Evolutionary conservation across 2,797 vertebrate species (phyloP).

Genomic region (Capromys pilorides): DNA sequence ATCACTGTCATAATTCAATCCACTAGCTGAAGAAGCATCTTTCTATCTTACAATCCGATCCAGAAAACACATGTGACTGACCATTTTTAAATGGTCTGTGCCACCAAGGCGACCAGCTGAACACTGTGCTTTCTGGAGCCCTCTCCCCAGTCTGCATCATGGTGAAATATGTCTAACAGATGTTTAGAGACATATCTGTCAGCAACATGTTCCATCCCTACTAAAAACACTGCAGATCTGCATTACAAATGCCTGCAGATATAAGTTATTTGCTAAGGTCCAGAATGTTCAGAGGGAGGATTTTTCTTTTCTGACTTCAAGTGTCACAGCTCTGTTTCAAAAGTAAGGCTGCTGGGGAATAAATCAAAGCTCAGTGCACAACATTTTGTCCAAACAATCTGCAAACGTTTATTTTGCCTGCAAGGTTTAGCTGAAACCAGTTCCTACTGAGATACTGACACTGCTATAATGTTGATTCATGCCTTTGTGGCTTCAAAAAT

Average conservation of each 20-base stretch:
- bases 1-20: neutral
- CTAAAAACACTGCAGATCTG: neutral
- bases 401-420: constrained; percentile 64
- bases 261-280: neutral
- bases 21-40: neutral
- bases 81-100: neutral
- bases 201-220: neutral
- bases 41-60: neutral
- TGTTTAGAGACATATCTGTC: neutral
- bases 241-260: constrained; percentile 20
- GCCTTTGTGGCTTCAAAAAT: constrained; percentile 79
- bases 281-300: accelerated
- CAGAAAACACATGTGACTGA: neutral
- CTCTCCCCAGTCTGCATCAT: neutral
- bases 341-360: constrained; percentile 25
- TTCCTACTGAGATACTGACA: constrained; percentile 76
- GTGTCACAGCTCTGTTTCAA: neutral
- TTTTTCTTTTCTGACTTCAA: neutral
- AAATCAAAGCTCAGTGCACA: constrained; percentile 63
- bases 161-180: neutral
- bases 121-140: neutral
- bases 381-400: constrained; percentile 70
- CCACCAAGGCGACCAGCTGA: neutral
- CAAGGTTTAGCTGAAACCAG: constrained; percentile 74
- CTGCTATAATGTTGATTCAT: constrained; percentile 71